Conservation (phyloP, 2,797 vertebrate species). For the Sebastes minor region DNA sequence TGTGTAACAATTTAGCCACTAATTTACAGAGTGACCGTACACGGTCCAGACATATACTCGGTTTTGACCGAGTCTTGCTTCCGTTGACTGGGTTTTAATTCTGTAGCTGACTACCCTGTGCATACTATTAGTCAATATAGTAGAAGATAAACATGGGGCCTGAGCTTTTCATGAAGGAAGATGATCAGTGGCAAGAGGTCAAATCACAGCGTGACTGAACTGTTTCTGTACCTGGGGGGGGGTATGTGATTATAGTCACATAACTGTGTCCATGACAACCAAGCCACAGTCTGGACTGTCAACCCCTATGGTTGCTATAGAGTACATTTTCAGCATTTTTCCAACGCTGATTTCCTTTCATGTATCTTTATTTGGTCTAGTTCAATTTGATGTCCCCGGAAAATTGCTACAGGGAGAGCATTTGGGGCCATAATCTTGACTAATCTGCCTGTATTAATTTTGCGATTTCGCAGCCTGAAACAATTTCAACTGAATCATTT, state of each 20-base stretch:
- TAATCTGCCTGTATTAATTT: background rate
- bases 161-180: background rate
- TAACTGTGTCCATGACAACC: background rate
- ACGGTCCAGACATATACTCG: too few species aligned
- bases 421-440: background rate
- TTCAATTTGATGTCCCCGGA: background rate
- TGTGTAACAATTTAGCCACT: too few species aligned
- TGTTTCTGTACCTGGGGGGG: background rate
- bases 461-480: background rate
- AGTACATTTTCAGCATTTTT: background rate
- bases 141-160: background rate
- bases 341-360: background rate
- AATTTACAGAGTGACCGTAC: too few species aligned
- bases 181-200: background rate
- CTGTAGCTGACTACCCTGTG: background rate
- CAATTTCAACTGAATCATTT: background rate
- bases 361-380: background rate
- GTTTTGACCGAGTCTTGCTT: too few species aligned
- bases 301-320: background rate
- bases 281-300: background rate
- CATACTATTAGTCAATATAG: background rate
- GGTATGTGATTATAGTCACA: background rate
- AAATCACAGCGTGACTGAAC: background rate
- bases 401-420: background rate
- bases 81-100: background rate